phyloP scores from a whole-genome alignment of 2,113 vertebrate species.

The Diadophis punctatus region DNA sequence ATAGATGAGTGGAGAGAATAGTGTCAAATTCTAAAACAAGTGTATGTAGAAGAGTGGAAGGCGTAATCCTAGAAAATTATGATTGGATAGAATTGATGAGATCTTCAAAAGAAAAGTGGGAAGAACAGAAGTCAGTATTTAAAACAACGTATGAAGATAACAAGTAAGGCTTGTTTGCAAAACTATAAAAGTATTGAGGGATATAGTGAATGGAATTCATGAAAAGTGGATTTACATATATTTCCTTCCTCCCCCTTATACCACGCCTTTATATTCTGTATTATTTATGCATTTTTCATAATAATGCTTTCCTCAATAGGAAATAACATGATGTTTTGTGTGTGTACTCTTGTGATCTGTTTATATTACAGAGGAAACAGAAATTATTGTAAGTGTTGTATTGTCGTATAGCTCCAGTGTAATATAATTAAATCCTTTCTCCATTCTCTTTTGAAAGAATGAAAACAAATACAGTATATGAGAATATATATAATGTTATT shows the following conservation, averaged over 20 bases:
- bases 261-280: neutral
- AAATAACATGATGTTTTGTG: neutral
- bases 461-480: constrained; percentile 71
- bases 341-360: constrained; percentile 21
- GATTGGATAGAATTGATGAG: neutral
- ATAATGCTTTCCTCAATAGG: neutral
- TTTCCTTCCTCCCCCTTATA: neutral
- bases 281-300: neutral
- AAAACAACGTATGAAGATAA: neutral
- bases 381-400: constrained; percentile 15
- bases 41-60: neutral
- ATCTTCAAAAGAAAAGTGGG: neutral
- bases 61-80: neutral
- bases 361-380: constrained; percentile 41
- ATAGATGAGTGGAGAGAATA: neutral
- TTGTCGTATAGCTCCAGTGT: constrained; percentile 37
- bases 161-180: neutral
- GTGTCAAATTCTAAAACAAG: neutral
- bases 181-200: neutral
- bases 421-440: constrained; percentile 41
- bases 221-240: neutral
- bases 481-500: constrained; percentile 63
- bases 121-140: neutral
- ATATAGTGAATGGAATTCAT: neutral
- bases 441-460: constrained; percentile 39